Evolutionary conservation across 53 echinoderm and acorn worm species (phyloP).

Genomic region (Mesocentrotus franciscanus): DNA sequence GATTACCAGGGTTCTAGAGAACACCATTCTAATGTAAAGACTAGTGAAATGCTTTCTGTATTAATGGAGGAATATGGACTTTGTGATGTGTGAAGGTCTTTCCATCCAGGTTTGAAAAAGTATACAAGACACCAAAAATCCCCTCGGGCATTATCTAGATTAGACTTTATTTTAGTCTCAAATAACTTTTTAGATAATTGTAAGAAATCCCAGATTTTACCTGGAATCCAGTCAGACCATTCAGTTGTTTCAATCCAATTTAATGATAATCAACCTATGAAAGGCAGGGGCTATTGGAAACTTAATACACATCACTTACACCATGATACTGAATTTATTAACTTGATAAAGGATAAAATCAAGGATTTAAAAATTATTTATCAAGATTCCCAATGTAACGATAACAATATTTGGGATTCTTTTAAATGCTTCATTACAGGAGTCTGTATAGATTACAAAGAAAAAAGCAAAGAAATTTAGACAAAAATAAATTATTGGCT

Average conservation of each 20-base stretch:
- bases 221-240: background rate
- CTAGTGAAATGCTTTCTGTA: background rate
- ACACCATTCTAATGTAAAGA: background rate
- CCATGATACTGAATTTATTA: too few species aligned
- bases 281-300: too few species aligned
- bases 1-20: constrained; percentile 5
- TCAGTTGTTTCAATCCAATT: too few species aligned
- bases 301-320: too few species aligned
- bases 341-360: too few species aligned
- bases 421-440: background rate
- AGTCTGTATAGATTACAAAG: background rate
- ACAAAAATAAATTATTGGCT: background rate
- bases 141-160: background rate
- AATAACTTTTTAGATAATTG: background rate
- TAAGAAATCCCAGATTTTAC: background rate
- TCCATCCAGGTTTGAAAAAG: background rate
- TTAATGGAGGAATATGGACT: too few species aligned
- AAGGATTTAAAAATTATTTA: too few species aligned
- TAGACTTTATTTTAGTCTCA: background rate
- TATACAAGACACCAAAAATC: background rate
- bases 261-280: too few species aligned
- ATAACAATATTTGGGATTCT: too few species aligned
- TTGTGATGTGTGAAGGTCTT: background rate
- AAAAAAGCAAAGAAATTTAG: background rate
- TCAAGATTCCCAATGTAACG: too few species aligned